Base-by-base conservation (phyloP, 2,113 vertebrate genomes). In the Camelus dromedarius region DNA sequence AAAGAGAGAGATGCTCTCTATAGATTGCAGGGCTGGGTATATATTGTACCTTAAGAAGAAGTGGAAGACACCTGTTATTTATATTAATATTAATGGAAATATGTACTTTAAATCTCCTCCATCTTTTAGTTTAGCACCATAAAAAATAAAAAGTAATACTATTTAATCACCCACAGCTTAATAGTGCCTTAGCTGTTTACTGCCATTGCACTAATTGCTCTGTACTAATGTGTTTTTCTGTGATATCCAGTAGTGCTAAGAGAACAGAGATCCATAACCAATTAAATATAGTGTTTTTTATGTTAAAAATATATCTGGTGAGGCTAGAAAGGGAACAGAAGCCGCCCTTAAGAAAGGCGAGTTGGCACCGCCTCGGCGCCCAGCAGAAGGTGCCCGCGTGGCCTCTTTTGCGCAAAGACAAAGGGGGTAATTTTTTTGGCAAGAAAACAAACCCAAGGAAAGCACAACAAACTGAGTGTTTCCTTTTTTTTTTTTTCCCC, bases 141-240 rank as follows among this genome's bases (percentile, higher is more conserved):
- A 99, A 99, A 99, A 98, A 98, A 99, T 99, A 98, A 98, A 98
- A 98, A 99, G 98, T 98, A 98, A 98, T 98, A 98, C 98, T 99
- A 98, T 99, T 99, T 98, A 99, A 99, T 99, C 99, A 99, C 99
- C 99, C 99, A 99, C 99, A 98, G 99, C 98, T 99, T 99, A 99
- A 98, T 98, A 98, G 98, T 98, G 99, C 98, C 98, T 98, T 98
- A 96, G 98, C 98, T 99, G 99, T 98, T 99, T 99, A 99, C 98
- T 98, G 98, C 99, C 97, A 97, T 98, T 96, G 98, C 97, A 98
- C 99, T 99, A 99, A 99, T 99, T 99, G 98, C 98, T 98, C 98
- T 97, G 98, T 98, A 98, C 98, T 99, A 99, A 99, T 99, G 99
- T 99, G 98, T 99, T 99, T 99, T 99, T 98, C 98, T 98, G 98